Conservation (phyloP, 2,113 vertebrate genomes). For the Thunnus thynnus region DNA sequence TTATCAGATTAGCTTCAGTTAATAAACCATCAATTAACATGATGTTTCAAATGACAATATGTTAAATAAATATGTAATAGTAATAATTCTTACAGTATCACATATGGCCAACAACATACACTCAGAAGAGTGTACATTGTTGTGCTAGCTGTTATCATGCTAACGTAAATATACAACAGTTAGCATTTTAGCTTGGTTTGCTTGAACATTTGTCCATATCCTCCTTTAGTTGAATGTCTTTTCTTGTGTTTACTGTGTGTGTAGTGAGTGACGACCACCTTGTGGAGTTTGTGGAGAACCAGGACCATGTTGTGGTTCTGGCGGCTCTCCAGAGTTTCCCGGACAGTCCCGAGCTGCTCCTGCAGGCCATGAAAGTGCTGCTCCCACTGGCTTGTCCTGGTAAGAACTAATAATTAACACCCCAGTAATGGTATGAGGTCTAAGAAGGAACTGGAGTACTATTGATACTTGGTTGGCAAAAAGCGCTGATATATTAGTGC, state of each 20-base stretch:
- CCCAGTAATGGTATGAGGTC: rapidly evolving
- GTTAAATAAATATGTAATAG: too few species aligned
- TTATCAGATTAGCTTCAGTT: too few species aligned
- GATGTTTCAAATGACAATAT: too few species aligned
- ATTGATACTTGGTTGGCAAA: too few species aligned
- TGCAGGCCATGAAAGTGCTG: conserved; percentile 88
- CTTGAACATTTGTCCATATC: not conserved
- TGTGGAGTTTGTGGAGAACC: conserved; percentile 94
- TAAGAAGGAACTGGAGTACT: not conserved
- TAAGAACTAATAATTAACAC: conserved; percentile 74
- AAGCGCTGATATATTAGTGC: too few species aligned
- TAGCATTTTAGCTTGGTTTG: not conserved
- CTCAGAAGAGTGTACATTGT: too few species aligned
- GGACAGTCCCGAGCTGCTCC: conserved; percentile 86
- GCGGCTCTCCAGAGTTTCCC: conserved; percentile 86
- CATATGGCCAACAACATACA: too few species aligned
- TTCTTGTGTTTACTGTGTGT: conserved; percentile 1
- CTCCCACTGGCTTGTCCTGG: conserved; percentile 89
- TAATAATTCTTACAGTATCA: too few species aligned
- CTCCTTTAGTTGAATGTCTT: not conserved
- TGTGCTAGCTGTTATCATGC: too few species aligned
- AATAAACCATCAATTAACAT: too few species aligned
- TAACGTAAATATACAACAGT: not conserved
- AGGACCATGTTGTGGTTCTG: conserved; percentile 90
- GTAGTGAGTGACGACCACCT: conserved; percentile 92